Base-by-base conservation (phyloP, 1,140 invertebrate species). In the Heliothis subflexa region DNA sequence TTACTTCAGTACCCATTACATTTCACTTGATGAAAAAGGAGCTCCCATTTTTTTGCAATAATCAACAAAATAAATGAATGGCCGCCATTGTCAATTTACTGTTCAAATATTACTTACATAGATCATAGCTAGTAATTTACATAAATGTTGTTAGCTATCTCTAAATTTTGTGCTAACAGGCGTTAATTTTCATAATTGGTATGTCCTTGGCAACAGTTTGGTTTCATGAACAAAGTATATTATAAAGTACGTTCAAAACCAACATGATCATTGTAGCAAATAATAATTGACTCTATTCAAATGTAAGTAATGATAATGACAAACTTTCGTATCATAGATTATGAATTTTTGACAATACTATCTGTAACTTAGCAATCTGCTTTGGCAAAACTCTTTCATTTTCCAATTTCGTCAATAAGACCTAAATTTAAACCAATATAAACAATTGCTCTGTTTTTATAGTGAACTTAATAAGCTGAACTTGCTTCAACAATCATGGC, bases 401-500 rank as follows among this genome's bases (percentile, higher is more conserved):
- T 28, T 28, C 4, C 28, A 28, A 28, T 52, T 13, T 52, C n/a
- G 5, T 52, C 13, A 52, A 9, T 16, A 7, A 54, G 12, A 11
- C 10, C 21, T 25, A 57, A 12, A 11, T 25, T 18, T 21, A 57
- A 57, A 55, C 7, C 16, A 25, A 10, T 28, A 18, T 12, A 25
- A 25, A 2, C 55, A 57, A 57, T 25, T 57, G 12, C 55, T 12
- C 11, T 57, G 1, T 18, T 57, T 21, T 21, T 57, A 10, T 18
- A 5, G 7, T 59, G 21, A 10, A 13, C 50, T 28, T 52, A 70
- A 54, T 47, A 71, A 52, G 16, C 21, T 33, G 21, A 54, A 68
- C 47, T 25, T 68, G 50, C n/a, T 50, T 12, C 13, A 33, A 50
- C 21, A 75, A 75, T 75, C 45, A 62, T 64, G 57, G 59, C 4